These are phyloP conservation scores for Ectropis grisescens DNA, from an alignment of 1,140 invertebrate genomes.

Conservation along the genomic window DNA sequence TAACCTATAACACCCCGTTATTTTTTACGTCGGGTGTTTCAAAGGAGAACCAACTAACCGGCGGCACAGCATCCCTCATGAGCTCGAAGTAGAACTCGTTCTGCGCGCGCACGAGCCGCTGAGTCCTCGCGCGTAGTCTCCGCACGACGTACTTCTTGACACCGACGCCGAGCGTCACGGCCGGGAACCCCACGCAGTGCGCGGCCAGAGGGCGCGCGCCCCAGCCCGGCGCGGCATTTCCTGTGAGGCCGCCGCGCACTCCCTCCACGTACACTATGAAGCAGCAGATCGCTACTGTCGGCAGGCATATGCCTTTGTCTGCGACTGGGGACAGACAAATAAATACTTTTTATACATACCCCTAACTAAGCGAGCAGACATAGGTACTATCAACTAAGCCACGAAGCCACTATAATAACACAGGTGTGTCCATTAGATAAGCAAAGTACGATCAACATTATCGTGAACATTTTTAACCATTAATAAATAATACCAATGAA, in stretches of 20 bases:
- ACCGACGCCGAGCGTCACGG: slow-evolving; percentile 96
- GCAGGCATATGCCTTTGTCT: slow-evolving; percentile 95
- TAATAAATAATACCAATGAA: too few species aligned
- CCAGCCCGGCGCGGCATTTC: too few species aligned
- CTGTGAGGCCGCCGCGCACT: slow-evolving; percentile 80
- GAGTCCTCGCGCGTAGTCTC: slow-evolving; percentile 91
- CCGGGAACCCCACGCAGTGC: slow-evolving; percentile 98
- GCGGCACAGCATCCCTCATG: slow-evolving; percentile 90
- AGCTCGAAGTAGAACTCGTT: slow-evolving; percentile 97
- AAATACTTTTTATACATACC: slow-evolving; percentile 1
- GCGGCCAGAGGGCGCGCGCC: slow-evolving; percentile 98
- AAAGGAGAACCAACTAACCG: too few species aligned
- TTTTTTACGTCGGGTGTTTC: too few species aligned
- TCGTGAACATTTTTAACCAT: too few species aligned
- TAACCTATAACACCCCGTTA: too few species aligned
- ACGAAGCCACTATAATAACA: background rate
- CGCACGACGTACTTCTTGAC: slow-evolving; percentile 96
- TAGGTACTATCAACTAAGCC: too few species aligned
- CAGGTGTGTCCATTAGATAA: too few species aligned
- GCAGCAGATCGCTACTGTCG: slow-evolving; percentile 94
- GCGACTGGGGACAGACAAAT: too few species aligned
- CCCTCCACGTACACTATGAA: slow-evolving; percentile 97
- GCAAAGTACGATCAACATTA: too few species aligned
- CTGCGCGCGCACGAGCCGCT: slow-evolving; percentile 94
- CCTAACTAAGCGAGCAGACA: too few species aligned